A percentile compares a stretch with the other conserved stretches of the same genome.
These are phyloP conservation scores for Xestia xanthographa DNA, from an alignment of 2,888 invertebrate genomes.

Conservation along the genomic window DNA sequence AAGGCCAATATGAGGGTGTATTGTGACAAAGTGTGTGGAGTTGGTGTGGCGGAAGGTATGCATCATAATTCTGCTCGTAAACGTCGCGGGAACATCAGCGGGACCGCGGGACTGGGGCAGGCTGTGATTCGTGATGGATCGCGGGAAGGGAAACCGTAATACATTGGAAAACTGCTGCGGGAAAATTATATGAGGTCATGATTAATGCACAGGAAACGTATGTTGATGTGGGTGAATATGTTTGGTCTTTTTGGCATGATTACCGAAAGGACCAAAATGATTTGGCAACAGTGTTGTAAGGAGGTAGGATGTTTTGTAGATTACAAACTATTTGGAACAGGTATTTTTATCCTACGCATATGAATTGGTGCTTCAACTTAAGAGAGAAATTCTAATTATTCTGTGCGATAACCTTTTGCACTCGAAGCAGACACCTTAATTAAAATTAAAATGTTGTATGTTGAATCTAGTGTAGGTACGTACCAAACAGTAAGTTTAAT, in stretches of 20 bases:
- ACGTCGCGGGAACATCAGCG: constrained; percentile 80
- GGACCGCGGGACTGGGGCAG: constrained; percentile 56
- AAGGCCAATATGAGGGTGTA: constrained; percentile 71
- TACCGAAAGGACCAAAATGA: neutral
- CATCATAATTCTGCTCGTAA: constrained; percentile 87
- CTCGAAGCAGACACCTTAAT: too few relatives aligned
- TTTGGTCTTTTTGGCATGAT: neutral
- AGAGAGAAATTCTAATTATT: neutral
- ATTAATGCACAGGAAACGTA: constrained; percentile 25
- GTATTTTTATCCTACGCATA: too few relatives aligned
- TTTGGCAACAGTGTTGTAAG: too few relatives aligned
- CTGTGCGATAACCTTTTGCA: neutral
- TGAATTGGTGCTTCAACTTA: neutral
- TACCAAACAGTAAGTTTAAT: too few relatives aligned
- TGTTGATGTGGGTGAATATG: neutral
- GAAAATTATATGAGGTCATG: constrained; percentile 34
- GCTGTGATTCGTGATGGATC: constrained; percentile 86
- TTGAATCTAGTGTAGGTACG: too few relatives aligned
- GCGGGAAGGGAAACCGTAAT: constrained; percentile 67
- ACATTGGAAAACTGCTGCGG: constrained; percentile 47
- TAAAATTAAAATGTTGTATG: too few relatives aligned
- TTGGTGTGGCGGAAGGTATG: constrained; percentile 83
- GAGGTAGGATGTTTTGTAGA: neutral
- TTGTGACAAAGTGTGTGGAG: constrained; percentile 73
- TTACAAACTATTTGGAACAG: neutral